Evolutionary conservation across 2,113 vertebrate genomes (phyloP), one percentile per base, ranked within the genome.

Genomic region (Eubucco bourcierii): DNA sequence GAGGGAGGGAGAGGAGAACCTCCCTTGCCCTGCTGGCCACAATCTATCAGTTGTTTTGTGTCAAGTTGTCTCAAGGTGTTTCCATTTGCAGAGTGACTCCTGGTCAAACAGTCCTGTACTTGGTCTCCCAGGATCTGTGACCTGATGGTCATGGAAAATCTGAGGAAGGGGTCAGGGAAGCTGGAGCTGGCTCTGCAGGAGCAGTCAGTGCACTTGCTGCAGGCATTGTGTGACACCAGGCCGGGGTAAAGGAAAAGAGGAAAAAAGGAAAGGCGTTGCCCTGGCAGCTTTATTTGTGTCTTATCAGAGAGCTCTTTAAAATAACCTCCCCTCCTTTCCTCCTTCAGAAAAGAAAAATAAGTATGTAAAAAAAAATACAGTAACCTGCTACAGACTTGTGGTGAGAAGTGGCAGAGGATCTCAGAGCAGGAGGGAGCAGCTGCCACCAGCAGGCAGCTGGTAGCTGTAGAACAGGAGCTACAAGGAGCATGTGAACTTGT

Each of bases 311-410:
- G 8, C 55, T 37, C 73, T 59, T 33, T 33, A 88, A 84, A 87
- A 87, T 63, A 59, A 78, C 79, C 78, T 92, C 89, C 78, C 82
- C 65, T 95, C 94, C 93, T 95, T 96, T 96, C 95, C 94, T 96
- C 58, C 65, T 94, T 37, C 73, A 56, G 37, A 28, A 79, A 92
- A 72, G 59, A 90, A 86, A 92, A 44, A 23, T 10, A 2, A 59
- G 37, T 24, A 18, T 50, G 81, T 75, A 10, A 61, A 87, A 63
- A 75, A 87, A 52, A 34, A 24, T 21, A 11, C 44, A 46, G 15
- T 7, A 80, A 90, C 34, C 80, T 88, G 46, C 23, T 53, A 4
- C 0, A 47, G 66, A 28, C 37, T 55, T 55, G 47, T 33, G 41
- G 67, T 75, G 37, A 55, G 68, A 87, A 90, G 52, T 61, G 73